phyloP scores from a whole-genome alignment of 2,113 vertebrate species.

The Anas platyrhynchos region DNA sequence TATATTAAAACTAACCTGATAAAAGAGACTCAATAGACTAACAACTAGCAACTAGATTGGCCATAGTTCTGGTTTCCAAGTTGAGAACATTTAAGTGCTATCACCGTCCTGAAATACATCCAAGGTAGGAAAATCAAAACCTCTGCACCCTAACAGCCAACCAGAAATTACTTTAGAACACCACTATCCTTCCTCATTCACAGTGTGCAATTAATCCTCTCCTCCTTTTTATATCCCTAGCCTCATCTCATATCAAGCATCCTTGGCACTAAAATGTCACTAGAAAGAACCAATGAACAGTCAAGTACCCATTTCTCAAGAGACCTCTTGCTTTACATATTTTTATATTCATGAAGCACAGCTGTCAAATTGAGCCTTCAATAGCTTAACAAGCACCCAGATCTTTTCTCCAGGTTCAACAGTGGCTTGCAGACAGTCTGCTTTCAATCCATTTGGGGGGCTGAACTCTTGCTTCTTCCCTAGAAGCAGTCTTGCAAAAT shows the following conservation, averaged over 20 bases:
- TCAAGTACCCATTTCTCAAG: accelerated
- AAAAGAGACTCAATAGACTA: background rate
- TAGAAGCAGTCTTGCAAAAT: background rate
- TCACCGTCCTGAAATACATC: background rate
- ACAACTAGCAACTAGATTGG: background rate
- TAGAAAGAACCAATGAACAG: background rate
- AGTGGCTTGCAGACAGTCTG: background rate
- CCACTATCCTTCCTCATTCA: background rate
- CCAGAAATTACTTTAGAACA: background rate
- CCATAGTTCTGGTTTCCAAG: background rate
- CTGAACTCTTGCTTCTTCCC: background rate
- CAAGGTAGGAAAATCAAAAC: background rate
- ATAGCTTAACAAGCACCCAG: background rate
- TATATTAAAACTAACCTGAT: background rate
- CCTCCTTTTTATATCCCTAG: background rate
- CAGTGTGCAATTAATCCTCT: background rate
- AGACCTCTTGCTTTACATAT: accelerated
- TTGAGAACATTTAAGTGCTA: background rate
- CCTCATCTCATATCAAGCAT: accelerated
- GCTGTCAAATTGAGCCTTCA: background rate
- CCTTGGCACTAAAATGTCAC: background rate
- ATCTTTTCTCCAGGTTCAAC: background rate
- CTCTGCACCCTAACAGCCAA: background rate
- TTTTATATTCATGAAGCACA: background rate
- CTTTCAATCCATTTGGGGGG: background rate